Evolutionary conservation across 2,797 vertebrate genomes (phyloP).

Genomic region (Enteromius trimaculatus): DNA sequence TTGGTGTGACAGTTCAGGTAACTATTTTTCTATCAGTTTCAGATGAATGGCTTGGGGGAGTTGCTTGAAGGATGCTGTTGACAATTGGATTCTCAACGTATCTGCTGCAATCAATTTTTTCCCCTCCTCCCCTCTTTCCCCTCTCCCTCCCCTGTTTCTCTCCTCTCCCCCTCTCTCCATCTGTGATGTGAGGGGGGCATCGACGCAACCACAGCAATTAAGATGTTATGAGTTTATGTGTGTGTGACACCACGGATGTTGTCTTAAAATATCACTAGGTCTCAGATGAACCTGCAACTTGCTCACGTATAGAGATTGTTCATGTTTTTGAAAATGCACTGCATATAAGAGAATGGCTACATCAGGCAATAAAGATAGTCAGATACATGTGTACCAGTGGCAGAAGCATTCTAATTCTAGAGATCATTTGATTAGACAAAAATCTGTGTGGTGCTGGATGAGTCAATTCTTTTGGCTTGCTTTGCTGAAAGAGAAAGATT

Average conservation of each 20-base stretch:
- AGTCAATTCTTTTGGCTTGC: neutral
- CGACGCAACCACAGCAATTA: constrained; percentile 63
- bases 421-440: neutral
- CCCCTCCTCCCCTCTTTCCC: constrained; percentile 42
- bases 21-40: constrained; percentile 84
- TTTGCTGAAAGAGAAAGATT: neutral
- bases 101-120: constrained; percentile 73
- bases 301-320: neutral
- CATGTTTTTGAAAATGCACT: neutral
- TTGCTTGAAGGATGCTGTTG: constrained; percentile 76
- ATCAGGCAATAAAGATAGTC: neutral
- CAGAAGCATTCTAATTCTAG: neutral
- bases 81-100: constrained; percentile 79
- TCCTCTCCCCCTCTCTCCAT: constrained; percentile 53
- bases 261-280: constrained; percentile 56
- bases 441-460: neutral
- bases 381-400: neutral
- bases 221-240: constrained; percentile 58
- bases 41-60: constrained; percentile 81
- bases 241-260: constrained; percentile 31
- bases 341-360: neutral
- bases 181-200: constrained; percentile 57
- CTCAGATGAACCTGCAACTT: neutral
- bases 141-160: constrained; percentile 38
- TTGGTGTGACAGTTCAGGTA: constrained; percentile 84